These are phyloP conservation scores for Calypte anna DNA, from an alignment of 2,113 vertebrate genomes.

Conservation along the genomic window DNA sequence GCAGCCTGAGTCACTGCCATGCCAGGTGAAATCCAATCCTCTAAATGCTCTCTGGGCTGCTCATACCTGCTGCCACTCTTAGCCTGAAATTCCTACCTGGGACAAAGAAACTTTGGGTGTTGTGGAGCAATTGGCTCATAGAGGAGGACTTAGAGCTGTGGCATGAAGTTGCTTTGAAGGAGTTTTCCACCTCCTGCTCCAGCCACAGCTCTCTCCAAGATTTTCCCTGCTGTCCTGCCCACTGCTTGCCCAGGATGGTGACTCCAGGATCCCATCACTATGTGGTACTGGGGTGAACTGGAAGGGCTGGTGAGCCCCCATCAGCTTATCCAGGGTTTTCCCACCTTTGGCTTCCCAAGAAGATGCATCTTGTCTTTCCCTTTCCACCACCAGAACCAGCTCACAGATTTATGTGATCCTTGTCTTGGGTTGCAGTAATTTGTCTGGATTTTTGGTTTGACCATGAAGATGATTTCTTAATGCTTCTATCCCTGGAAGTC, in stretches of 20 bases:
- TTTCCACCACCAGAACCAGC: background rate
- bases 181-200: background rate
- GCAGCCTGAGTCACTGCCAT: background rate
- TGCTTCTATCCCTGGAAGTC: background rate
- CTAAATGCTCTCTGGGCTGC: background rate
- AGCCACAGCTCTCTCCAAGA: rapidly evolving
- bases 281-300: background rate
- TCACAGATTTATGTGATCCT: background rate
- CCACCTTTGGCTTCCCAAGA: background rate
- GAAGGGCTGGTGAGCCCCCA: background rate
- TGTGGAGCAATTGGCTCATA: background rate
- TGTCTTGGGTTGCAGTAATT: background rate
- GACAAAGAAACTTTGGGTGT: background rate
- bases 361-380: background rate
- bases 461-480: background rate
- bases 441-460: background rate
- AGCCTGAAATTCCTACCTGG: background rate
- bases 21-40: background rate
- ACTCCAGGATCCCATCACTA: rapidly evolving
- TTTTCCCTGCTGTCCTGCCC: background rate
- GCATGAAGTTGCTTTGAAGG: background rate
- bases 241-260: rapidly evolving
- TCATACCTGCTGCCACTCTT: background rate
- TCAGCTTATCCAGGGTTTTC: background rate
- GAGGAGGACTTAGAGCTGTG: background rate